Evolutionary conservation across 1,140 invertebrate species (phyloP).

Genomic region (Paramacrobiotus metropolitanus): DNA sequence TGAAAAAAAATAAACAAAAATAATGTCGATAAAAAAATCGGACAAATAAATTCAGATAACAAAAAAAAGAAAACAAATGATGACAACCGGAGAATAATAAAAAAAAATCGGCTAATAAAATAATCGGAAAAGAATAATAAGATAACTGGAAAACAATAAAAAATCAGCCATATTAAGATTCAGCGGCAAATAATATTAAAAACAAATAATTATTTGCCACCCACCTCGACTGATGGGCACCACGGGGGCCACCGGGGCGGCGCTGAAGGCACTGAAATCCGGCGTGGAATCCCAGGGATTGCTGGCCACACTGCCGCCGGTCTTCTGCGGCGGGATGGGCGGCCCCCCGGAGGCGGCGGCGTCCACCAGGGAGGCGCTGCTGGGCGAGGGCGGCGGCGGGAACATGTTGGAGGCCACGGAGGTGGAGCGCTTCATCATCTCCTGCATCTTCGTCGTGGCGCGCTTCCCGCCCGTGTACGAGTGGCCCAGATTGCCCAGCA

Average conservation of each 20-base stretch:
- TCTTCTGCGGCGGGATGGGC: slow-evolving; percentile 3
- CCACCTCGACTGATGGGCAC: neutral
- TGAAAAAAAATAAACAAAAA: too few relatives aligned
- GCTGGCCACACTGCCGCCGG: neutral
- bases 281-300: neutral
- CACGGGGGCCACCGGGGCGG: neutral
- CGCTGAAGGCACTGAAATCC: neutral
- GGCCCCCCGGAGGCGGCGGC: neutral
- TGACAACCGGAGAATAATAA: too few relatives aligned
- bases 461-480: slow-evolving; percentile 1
- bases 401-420: neutral
- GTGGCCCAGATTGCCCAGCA: neutral
- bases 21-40: too few relatives aligned
- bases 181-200: neutral
- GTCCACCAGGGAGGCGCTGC: neutral
- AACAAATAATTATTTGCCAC: neutral
- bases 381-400: neutral
- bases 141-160: too few relatives aligned
- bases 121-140: too few relatives aligned
- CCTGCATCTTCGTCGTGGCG: neutral
- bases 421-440: neutral
- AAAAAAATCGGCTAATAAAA: too few relatives aligned
- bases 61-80: too few relatives aligned
- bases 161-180: too few relatives aligned
- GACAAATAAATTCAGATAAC: too few relatives aligned